A percentile compares a stretch with the other conserved stretches of the same genome.
These are phyloP conservation scores for Ceratosolen fusciceps DNA, from an alignment of 1,140 invertebrate species.

Conservation along the genomic window DNA sequence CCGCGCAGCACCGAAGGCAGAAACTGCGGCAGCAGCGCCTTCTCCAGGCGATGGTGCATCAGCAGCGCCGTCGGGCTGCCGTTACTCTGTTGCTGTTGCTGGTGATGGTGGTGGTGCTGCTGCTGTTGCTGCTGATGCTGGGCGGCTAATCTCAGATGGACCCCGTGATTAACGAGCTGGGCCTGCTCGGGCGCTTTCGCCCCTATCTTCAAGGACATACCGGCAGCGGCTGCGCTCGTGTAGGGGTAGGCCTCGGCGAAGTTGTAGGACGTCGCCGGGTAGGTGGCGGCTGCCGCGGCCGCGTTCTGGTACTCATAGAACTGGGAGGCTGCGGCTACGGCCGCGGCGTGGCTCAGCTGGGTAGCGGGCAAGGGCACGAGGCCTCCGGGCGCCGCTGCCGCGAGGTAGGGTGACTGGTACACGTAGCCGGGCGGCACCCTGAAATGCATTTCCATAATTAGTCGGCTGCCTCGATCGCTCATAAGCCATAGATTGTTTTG, in stretches of 20 bases:
- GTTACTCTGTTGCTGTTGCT: slow-evolving; percentile 57
- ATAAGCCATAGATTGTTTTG: neutral
- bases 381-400: slow-evolving; percentile 75
- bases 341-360: slow-evolving; percentile 80
- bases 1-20: slow-evolving; percentile 66
- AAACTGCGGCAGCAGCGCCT: slow-evolving; percentile 66
- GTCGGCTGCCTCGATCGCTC: neutral
- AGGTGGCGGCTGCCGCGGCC: slow-evolving; percentile 77
- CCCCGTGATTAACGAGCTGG: slow-evolving; percentile 19
- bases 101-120: slow-evolving; percentile 32
- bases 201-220: slow-evolving; percentile 62
- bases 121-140: slow-evolving; percentile 46
- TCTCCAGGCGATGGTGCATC: slow-evolving; percentile 64
- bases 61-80: slow-evolving; percentile 60
- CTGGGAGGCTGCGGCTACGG: slow-evolving; percentile 79
- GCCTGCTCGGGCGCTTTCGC: slow-evolving; percentile 43
- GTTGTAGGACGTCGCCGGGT: slow-evolving; percentile 80
- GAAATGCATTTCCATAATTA: slow-evolving; percentile 57
- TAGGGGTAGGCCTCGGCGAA: slow-evolving; percentile 81
- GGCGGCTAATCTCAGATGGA: slow-evolving; percentile 51
- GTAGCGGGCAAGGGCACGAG: slow-evolving; percentile 75
- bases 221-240: slow-evolving; percentile 75
- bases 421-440: slow-evolving; percentile 83
- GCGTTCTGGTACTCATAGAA: slow-evolving; percentile 82
- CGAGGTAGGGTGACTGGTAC: slow-evolving; percentile 79